Conservation (phyloP, 2,888 invertebrate genomes). For the Mimachlamys varia region DNA sequence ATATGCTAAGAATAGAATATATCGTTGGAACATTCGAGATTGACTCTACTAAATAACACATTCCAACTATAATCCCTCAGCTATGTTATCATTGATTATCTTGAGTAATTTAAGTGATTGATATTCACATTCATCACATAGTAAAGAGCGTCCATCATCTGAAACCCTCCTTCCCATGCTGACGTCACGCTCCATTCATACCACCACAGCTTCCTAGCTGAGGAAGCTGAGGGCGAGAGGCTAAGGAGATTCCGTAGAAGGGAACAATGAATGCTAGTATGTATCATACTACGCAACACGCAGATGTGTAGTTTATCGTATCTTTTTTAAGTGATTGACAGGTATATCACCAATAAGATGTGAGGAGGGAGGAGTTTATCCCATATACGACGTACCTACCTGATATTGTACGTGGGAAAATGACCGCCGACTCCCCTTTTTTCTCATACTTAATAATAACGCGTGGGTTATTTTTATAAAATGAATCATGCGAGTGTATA, state of each 20-base stretch:
- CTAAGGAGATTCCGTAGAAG: not conserved
- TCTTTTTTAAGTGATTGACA: conserved; percentile 1
- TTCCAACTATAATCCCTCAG: not conserved
- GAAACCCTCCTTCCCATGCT: not conserved
- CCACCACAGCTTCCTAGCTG: not conserved
- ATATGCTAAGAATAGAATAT: too few relatives aligned
- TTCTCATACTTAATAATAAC: conserved; percentile 17
- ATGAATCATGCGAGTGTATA: not conserved
- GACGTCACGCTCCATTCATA: conserved; percentile 27
- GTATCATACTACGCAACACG: not conserved
- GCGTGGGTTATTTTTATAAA: conserved; percentile 11
- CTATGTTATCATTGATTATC: not conserved
- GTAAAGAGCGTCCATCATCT: not conserved
- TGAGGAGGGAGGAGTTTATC: not conserved
- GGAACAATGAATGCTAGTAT: not conserved
- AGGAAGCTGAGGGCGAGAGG: conserved; percentile 21
- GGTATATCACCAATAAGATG: not conserved
- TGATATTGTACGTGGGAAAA: not conserved
- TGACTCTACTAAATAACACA: not conserved
- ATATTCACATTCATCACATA: conserved; percentile 3
- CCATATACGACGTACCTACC: not conserved
- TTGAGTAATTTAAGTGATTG: not conserved
- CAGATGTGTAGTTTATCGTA: not conserved
- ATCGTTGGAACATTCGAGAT: not conserved
- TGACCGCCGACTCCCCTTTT: not conserved